Conservation (phyloP, 1,140 invertebrate species). For the Rhizoglyphus robini region DNA sequence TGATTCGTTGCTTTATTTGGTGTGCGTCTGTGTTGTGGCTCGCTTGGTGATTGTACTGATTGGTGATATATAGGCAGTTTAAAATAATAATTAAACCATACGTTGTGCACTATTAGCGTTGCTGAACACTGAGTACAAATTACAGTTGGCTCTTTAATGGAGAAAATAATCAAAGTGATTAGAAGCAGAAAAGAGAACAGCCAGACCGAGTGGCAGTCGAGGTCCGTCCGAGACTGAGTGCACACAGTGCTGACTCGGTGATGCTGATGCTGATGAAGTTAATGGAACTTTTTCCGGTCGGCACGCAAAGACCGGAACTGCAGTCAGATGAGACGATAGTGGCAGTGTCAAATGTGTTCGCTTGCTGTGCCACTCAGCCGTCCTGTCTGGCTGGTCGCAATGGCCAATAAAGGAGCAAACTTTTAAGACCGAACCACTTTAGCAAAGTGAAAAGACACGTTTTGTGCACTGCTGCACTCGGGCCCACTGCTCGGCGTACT, state of each 20-base stretch:
- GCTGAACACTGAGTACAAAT: background rate
- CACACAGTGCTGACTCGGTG: too few relatives aligned
- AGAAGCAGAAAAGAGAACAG: background rate
- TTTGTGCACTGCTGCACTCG: background rate
- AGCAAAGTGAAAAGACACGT: background rate
- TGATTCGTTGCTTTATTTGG: too few relatives aligned
- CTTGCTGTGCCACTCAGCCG: background rate
- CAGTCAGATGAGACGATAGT: constrained; percentile 19
- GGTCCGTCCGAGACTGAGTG: background rate
- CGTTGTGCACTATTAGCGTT: background rate
- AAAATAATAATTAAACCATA: constrained; percentile 11
- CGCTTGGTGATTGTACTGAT: background rate
- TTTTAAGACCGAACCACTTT: constrained; percentile 9
- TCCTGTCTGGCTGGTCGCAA: background rate
- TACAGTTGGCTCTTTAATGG: constrained; percentile 13
- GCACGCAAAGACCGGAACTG: constrained; percentile 17
- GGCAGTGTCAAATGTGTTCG: constrained; percentile 9
- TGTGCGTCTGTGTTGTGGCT: too few relatives aligned
- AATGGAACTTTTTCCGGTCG: constrained; percentile 19
- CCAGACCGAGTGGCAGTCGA: background rate
- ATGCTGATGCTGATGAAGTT: constrained; percentile 12
- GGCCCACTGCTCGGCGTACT: background rate
- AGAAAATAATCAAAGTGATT: constrained; percentile 14
- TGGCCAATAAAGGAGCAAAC: constrained; percentile 11
- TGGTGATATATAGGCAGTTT: background rate